Conservation (phyloP, 2,797 vertebrate species). For the Bradypodion ventrale region DNA sequence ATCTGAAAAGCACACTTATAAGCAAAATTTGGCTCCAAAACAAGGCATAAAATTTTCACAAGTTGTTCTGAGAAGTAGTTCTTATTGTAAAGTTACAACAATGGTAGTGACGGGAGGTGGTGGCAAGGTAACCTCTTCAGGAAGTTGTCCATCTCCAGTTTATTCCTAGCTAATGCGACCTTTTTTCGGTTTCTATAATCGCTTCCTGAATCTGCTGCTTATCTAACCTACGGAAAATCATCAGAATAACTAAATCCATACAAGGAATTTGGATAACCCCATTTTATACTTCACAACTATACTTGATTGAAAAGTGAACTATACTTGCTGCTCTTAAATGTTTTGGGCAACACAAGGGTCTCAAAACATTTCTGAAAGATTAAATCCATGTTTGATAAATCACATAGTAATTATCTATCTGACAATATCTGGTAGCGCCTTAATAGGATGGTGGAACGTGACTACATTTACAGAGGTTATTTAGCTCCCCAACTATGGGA, state of each 20-base stretch:
- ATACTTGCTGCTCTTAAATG: not conserved
- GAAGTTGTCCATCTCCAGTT: no score
- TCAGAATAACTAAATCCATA: not conserved
- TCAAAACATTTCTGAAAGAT: not conserved
- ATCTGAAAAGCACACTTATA: no score
- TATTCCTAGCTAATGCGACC: not conserved
- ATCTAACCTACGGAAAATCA: not conserved
- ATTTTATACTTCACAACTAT: not conserved
- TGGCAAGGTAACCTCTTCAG: not conserved
- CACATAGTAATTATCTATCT: not conserved
- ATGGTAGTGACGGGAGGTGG: not conserved
- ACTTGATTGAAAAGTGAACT: no score
- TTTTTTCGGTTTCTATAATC: not conserved
- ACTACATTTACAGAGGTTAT: constrained; percentile 3
- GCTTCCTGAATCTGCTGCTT: not conserved
- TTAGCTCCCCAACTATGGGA: not conserved
- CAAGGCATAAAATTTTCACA: no score
- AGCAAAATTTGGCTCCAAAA: not conserved
- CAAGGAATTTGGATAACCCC: not conserved
- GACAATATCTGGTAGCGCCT: not conserved
- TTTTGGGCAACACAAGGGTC: not conserved
- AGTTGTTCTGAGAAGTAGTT: not conserved
- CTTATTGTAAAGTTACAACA: no score
- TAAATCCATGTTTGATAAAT: not conserved
- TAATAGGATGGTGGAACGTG: accelerated